phyloP scores from a whole-genome alignment of 1,140 invertebrate genomes.

The Rhagoletis pomonella region DNA sequence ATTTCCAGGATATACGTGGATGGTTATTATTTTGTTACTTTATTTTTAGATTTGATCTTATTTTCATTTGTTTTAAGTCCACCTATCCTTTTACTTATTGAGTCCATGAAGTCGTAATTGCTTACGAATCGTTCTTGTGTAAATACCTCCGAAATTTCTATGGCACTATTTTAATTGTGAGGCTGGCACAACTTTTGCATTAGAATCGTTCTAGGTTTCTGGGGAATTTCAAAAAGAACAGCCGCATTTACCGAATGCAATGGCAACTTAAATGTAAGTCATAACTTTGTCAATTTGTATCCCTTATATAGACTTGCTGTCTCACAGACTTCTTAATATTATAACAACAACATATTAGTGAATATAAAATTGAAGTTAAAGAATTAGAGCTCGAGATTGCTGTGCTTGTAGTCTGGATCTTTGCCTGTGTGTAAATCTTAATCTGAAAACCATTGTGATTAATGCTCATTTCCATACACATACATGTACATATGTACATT shows the following conservation, averaged over 20 bases:
- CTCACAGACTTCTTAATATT: neutral
- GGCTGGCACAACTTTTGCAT: neutral
- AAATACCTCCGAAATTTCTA: neutral
- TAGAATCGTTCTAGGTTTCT: slow-evolving; percentile 1
- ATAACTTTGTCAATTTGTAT: slow-evolving; percentile 15
- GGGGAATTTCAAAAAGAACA: slow-evolving; percentile 3
- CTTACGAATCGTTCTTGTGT: too few species aligned
- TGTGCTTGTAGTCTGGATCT: neutral
- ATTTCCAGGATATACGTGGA: too few species aligned
- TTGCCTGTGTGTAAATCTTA: neutral
- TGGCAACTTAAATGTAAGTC: slow-evolving; percentile 55
- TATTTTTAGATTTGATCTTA: too few species aligned
- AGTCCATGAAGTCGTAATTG: too few species aligned
- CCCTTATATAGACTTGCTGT: slow-evolving; percentile 54
- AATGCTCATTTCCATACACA: slow-evolving; percentile 27
- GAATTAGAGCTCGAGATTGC: neutral
- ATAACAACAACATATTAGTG: neutral
- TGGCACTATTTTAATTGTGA: slow-evolving; percentile 1
- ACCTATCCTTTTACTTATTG: too few species aligned
- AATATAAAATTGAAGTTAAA: slow-evolving; percentile 40
- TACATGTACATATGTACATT: neutral
- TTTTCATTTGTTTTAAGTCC: too few species aligned
- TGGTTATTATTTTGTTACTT: too few species aligned
- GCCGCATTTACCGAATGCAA: slow-evolving; percentile 55
- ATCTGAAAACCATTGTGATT: slow-evolving; percentile 8